Evolutionary conservation across 2,888 invertebrate genomes (phyloP), one percentile per base, ranked within the genome.

Genomic region (Gibbula magus): DNA sequence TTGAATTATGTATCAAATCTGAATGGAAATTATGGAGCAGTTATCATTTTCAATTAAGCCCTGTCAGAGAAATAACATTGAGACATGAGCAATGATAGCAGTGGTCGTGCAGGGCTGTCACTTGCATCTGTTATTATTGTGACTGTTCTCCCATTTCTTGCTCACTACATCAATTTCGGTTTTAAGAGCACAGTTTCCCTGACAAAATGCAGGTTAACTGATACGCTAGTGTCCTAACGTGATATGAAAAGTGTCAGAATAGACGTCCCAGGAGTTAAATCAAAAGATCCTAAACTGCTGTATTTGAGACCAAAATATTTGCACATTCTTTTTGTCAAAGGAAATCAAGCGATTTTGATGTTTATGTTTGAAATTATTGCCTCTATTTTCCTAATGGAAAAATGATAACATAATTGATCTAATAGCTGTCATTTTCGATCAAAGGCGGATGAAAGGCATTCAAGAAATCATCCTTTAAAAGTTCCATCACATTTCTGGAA

Each of bases 1-100:
- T 70, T 70, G 70, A 32, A 70, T 70, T 70, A 70, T 70, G 70
- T 35, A 70, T 70, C 35, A 39, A 70, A 70, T 70, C 70, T 39
- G 8, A 35, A 70, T 70, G 70, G 39, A 70, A 70, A 70, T 70
- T 16, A 10, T 20, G 4, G 39, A 1, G 16, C 35, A 70, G 70
- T 35, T 70, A 70, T 70, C 39, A 70, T n/a, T 70, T 70, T 70
- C 70, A 70, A 70, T 70, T 70, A 70, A 70, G 32, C 70, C 20
- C 18, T 70, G 70, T 39, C 16, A n/a, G 35, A 35, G 70, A 5
- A 70, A 70, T 29, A 20, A 70, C 70, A 70, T 18, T 35, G 20
- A 70, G 35, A 35, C 35, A 16, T 70, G 70, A 18, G 10, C 35
- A 39, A 70, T 70, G 39, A 39, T 39, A 35, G 70, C 20, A 18